Base-by-base conservation (phyloP, 2,888 invertebrate species). In the Leptinotarsa haldemani region DNA sequence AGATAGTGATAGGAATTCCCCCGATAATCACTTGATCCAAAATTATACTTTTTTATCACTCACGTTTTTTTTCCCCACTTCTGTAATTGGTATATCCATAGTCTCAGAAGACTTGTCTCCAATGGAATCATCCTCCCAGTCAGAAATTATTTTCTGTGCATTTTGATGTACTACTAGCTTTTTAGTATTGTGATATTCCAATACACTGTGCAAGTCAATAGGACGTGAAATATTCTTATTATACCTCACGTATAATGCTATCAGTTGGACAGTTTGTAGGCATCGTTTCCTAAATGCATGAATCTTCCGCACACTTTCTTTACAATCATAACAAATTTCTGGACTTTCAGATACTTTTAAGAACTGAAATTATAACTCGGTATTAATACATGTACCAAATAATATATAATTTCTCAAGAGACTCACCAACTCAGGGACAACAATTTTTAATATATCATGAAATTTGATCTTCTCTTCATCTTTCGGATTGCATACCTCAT, bases 201-300 rank as follows among this genome's bases (percentile, higher is more conserved):
- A 64, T 13, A 78, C 74, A 30, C 71, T 69, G 15, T 69, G 58
- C 25, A 78, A 67, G 20, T 78, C 73, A 50, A 78, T 61, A 25
- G 64, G 69, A 58, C 70, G 25, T 3, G 69, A 69, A 40, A 69
- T 73, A 48, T 65, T 71, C 18, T 64, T 53, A n/a, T 50, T 52
- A 61, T 58, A 67, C 56, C 74, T 73, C 53, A 79, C 65, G 63
- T 73, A 80, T 46, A 74, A 76, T 16, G 77, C 77, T 40, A 80
- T 79, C 18, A 77, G 46, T 30, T 77, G 75, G 66, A 80, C 80
- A 12, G 79, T 76, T 25, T 70, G 58, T n/a, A 80, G 67, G 70
- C 80, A 80, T 73, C 75, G 65, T 46, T 74, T 73, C 50, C 78
- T 76, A 67, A 80, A 80, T 12, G 63, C 20, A 58, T 78, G 80